Conservation (phyloP, 2,797 vertebrate genomes). For the Microctenopoma steveboyesi region DNA sequence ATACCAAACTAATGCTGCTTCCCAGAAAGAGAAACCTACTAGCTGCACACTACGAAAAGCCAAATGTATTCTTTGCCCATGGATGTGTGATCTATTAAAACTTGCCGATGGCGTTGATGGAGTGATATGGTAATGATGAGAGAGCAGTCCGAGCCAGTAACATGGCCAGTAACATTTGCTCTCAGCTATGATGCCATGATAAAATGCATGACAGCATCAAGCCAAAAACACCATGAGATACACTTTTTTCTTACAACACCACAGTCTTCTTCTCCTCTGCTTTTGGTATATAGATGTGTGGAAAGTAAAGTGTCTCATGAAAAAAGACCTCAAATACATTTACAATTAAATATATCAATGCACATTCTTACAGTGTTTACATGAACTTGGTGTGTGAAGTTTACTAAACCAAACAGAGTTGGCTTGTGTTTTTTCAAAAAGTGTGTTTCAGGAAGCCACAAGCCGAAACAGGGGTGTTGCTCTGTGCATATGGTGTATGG, state of each 20-base stretch:
- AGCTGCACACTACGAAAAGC: conserved; percentile 28
- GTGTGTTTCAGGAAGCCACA: conserved; percentile 38
- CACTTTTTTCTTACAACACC: conserved; percentile 9
- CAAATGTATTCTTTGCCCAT: conserved; percentile 11
- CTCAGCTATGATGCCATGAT: conserved; percentile 43
- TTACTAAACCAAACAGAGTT: too few species aligned
- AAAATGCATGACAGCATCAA: conserved; percentile 23
- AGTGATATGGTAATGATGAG: conserved; percentile 51
- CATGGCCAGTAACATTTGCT: conserved; percentile 42
- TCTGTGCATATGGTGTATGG: conserved; percentile 5
- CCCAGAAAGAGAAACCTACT: conserved; percentile 16
- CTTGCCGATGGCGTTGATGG: conserved; percentile 45
- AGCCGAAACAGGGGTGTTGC: neutral
- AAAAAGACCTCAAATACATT: neutral
- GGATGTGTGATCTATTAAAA: conserved; percentile 38
- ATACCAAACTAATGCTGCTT: conserved; percentile 8
- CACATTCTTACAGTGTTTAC: too few species aligned
- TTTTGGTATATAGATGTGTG: neutral
- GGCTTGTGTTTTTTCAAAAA: conserved; percentile 17
- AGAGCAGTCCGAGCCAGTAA: conserved; percentile 31
- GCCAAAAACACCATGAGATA: conserved; percentile 46
- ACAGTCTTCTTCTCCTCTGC: neutral
- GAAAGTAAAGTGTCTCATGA: neutral
- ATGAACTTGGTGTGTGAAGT: too few species aligned
- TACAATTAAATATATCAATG: too few species aligned